phyloP scores from a whole-genome alignment of 64 coral and sea anemone genomes.

The Pocillopora damicornis region DNA sequence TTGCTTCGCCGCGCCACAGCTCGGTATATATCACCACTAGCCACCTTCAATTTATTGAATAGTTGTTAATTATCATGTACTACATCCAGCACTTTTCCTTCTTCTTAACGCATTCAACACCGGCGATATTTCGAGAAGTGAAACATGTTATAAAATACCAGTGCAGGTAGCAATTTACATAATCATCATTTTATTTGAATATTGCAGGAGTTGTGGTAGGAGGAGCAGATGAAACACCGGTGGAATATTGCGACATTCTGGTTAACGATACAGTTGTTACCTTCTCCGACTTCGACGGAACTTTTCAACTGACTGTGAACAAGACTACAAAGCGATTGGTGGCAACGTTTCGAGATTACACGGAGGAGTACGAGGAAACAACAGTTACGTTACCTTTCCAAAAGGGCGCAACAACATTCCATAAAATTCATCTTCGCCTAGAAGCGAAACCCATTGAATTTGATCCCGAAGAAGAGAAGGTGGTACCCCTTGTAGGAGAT shows the following conservation, averaged over 20 bases:
- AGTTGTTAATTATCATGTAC: too few species aligned
- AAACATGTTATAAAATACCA: not conserved
- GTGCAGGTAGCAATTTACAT: not conserved
- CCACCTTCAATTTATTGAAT: too few species aligned
- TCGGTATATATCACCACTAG: too few species aligned
- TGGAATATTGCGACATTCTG: slow-evolving; percentile 3
- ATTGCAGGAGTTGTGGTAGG: not conserved
- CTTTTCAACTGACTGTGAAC: not conserved
- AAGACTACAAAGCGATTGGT: not conserved
- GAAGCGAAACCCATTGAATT: not conserved
- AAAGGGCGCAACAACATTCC: not conserved
- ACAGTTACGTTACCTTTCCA: not conserved
- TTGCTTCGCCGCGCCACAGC: too few species aligned
- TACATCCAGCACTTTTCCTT: too few species aligned
- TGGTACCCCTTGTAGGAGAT: not conserved
- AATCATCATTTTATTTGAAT: not conserved
- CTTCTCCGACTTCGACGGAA: not conserved
- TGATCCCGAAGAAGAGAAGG: not conserved
- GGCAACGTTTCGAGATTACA: not conserved
- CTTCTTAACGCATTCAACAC: too few species aligned
- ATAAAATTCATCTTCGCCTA: not conserved
- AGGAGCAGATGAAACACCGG: not conserved
- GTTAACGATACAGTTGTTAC: not conserved
- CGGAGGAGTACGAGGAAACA: not conserved
- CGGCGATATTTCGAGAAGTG: too few species aligned